Percentiles rank a stretch among this genome's conserved stretches.
phyloP scores from a whole-genome alignment of 2,797 vertebrate genomes.

The Rousettus madagascariensis region DNA sequence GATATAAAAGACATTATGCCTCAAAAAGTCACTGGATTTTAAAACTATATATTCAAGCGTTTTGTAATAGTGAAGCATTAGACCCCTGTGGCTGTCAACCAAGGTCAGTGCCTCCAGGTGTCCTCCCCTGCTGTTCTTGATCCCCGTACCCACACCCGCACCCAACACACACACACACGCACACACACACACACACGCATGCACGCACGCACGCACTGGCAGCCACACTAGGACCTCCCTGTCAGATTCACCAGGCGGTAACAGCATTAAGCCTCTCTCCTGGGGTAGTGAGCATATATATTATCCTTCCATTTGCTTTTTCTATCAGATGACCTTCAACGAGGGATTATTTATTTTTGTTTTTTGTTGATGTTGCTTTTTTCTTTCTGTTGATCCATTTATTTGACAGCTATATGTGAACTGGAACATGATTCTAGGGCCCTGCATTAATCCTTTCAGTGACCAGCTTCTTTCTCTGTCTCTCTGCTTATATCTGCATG shows the following conservation, averaged over 20 bases:
- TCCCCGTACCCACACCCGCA: too few species aligned
- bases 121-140: neutral
- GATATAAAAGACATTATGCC: neutral
- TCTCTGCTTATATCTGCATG: neutral
- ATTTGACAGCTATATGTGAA: neutral
- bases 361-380: neutral
- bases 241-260: neutral
- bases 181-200: too few species aligned
- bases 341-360: neutral
- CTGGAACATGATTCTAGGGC: neutral
- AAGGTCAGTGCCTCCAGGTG: neutral
- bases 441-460: neutral
- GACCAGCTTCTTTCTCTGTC: neutral
- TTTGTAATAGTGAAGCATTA: neutral
- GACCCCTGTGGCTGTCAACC: too few species aligned
- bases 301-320: neutral
- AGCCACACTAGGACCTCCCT: too few species aligned
- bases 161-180: too few species aligned
- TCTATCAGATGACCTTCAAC: neutral
- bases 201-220: too few species aligned
- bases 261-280: neutral
- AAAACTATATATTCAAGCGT: neutral
- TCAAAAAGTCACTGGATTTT: neutral
- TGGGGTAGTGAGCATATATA: neutral
- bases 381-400: neutral